Conservation (phyloP, 2,113 vertebrate genomes). For the Gadus chalcogrammus region DNA sequence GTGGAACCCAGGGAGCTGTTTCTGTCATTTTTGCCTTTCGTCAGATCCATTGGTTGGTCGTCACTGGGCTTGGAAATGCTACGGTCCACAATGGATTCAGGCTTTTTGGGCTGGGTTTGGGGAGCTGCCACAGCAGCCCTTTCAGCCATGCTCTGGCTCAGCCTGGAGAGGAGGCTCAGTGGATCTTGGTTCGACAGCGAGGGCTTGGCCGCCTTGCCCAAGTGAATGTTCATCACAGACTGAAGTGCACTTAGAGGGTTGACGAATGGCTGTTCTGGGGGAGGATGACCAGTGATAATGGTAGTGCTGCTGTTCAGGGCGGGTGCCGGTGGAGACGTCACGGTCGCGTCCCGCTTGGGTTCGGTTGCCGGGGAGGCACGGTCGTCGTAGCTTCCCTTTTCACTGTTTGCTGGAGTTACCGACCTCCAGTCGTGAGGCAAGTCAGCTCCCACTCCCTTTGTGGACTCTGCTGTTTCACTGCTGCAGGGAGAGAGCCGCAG, state of each 20-base stretch:
- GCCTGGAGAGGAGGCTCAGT: conserved; percentile 97
- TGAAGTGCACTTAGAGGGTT: conserved; percentile 98
- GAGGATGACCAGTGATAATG: conserved; percentile 90
- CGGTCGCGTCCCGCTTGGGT: conserved; percentile 63
- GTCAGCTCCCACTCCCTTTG: conserved; percentile 71
- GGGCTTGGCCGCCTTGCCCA: conserved; percentile 97
- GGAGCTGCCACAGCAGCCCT: conserved; percentile 91
- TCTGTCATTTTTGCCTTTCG: conserved; percentile 93
- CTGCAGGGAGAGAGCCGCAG: conserved; percentile 78
- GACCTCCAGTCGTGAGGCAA: conserved; percentile 76
- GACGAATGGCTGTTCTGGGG: conserved; percentile 93
- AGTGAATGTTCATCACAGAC: conserved; percentile 98
- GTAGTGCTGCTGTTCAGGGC: conserved; percentile 82
- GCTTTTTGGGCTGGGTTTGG: conserved; percentile 84
- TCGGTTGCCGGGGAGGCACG: conserved; percentile 63
- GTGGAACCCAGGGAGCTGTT: conserved; percentile 82
- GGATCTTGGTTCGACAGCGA: conserved; percentile 92
- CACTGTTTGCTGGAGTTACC: conserved; percentile 80
- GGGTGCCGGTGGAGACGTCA: conserved; percentile 65
- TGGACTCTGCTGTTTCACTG: conserved; percentile 80
- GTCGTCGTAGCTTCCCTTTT: conserved; percentile 65
- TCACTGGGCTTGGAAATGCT: conserved; percentile 86
- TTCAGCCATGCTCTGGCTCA: conserved; percentile 96
- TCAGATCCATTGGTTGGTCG: conserved; percentile 98
- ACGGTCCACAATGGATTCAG: conserved; percentile 79